Conservation (phyloP, 2,113 vertebrate genomes). For the Silurus asotus region DNA sequence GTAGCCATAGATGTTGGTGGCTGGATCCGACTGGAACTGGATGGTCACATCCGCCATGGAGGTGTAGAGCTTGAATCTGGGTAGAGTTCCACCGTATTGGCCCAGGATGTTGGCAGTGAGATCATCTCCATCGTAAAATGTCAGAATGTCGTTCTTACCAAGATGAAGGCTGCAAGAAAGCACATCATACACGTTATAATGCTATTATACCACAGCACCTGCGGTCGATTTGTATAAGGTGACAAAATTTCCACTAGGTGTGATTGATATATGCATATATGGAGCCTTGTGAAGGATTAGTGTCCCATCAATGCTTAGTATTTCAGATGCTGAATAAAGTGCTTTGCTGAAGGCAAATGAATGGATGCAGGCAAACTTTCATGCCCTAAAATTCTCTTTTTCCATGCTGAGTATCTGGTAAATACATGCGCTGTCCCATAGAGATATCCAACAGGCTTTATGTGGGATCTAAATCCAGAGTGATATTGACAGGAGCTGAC, state of each 20-base stretch:
- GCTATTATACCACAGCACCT: neutral
- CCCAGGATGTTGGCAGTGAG: constrained; percentile 92
- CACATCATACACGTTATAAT: neutral
- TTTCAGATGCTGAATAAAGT: neutral
- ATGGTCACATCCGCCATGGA: constrained; percentile 92
- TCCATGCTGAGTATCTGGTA: neutral
- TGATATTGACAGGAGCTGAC: constrained; percentile 49
- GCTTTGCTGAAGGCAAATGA: neutral
- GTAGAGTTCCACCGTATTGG: constrained; percentile 83
- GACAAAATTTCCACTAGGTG: neutral
- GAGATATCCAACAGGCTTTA: neutral
- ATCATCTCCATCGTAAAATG: constrained; percentile 96
- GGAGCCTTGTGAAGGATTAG: neutral
- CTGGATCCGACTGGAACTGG: constrained; percentile 96
- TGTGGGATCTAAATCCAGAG: constrained; percentile 48
- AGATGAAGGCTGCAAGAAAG: constrained; percentile 78
- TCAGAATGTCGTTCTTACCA: constrained; percentile 86
- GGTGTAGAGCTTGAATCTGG: constrained; percentile 90
- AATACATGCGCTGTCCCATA: neutral
- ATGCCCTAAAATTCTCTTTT: neutral
- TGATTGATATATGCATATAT: neutral
- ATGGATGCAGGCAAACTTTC: neutral
- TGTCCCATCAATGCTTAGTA: neutral
- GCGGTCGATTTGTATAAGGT: neutral
- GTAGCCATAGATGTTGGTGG: constrained; percentile 82